A percentile compares a stretch with the other conserved stretches of the same genome.
These are phyloP conservation scores for Intellagama lesueurii DNA, from an alignment of 2,797 vertebrate genomes.

Conservation along the genomic window DNA sequence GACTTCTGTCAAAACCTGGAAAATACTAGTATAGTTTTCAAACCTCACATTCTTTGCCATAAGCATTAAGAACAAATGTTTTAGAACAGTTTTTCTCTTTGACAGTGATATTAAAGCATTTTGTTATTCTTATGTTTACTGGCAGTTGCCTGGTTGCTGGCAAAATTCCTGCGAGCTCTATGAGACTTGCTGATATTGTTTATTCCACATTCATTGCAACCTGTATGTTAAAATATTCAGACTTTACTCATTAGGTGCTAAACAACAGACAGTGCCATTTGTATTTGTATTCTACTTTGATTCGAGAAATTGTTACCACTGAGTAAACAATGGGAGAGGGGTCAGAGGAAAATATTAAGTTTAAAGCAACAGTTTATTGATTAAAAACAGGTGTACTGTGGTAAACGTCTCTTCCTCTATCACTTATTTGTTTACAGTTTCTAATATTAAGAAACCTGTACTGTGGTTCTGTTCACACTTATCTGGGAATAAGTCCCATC, in stretches of 20 bases:
- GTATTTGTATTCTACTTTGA: conserved; percentile 29
- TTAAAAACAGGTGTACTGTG: neutral
- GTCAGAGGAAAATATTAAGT: neutral
- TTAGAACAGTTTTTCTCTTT: neutral
- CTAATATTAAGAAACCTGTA: neutral
- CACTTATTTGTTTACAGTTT: too few relatives aligned
- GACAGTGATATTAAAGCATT: conserved; percentile 5
- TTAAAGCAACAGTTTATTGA: neutral
- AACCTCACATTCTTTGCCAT: conserved; percentile 11
- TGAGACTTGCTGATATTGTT: neutral
- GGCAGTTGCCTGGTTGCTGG: conserved; percentile 29
- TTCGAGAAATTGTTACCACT: conserved; percentile 14
- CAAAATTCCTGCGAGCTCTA: conserved; percentile 34
- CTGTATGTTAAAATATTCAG: conserved; percentile 2
- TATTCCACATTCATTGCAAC: conserved; percentile 21
- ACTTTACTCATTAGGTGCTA: conserved; percentile 28
- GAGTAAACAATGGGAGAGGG: neutral
- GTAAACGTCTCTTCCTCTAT: neutral
- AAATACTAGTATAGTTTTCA: conserved; percentile 26
- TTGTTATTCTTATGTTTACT: conserved; percentile 22
- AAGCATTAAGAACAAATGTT: neutral
- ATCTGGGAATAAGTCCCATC: neutral
- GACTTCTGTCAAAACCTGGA: neutral
- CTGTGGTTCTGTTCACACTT: too few relatives aligned
- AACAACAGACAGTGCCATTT: neutral